Evolutionary conservation across 2,888 invertebrate genomes (phyloP), one percentile per base, ranked within the genome.

Genomic region (Patella caerulea): DNA sequence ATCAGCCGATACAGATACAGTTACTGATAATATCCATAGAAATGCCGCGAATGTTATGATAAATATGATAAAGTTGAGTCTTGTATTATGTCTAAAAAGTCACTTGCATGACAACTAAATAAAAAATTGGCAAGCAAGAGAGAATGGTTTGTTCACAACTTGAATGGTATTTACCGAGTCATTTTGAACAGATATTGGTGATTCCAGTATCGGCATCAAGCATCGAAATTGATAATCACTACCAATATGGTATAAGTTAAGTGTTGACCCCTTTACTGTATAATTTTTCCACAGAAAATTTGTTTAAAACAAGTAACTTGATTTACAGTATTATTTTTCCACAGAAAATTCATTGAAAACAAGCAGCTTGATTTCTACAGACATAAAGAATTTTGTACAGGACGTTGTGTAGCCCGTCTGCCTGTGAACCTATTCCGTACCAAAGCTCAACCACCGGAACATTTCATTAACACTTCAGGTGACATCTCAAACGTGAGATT

Each of bases 321-420:
- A 12, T 53, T 54, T 17, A 11, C 14, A 4, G 3, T 24, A 19
- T 17, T 74, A 17, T 77, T 74, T 77, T 78, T 56, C 80, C 45
- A 45, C 45, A 91, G 92, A 77, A 90, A 91, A 3, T 82, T 91
- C 74, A 92, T 92, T 86, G 92, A 92, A 74, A 86, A 89, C 81
- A 90, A 92, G 34, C 85, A 87, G 14, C 83, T 92, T 69, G 91
- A 92, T 77, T 92, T 92, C 84, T 90, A 90, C 84, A 88, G 91
- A 73, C 92, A 92, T 80, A 82, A 88, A 3, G 88, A 88, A 45
- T 86, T 88, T 75, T 92, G 92, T 81, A 91, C 91, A n/a, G 91
- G 91, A 0, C 89, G 92, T 76, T 92, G 92, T 83, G 89, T 91
- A 74, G 90, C 91, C 53, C 82, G 91, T 29, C 85, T 89, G 77